Evolutionary conservation across 2,888 invertebrate genomes (phyloP), one percentile per base, ranked within the genome.

Genomic region (Drosophila putrida): DNA sequence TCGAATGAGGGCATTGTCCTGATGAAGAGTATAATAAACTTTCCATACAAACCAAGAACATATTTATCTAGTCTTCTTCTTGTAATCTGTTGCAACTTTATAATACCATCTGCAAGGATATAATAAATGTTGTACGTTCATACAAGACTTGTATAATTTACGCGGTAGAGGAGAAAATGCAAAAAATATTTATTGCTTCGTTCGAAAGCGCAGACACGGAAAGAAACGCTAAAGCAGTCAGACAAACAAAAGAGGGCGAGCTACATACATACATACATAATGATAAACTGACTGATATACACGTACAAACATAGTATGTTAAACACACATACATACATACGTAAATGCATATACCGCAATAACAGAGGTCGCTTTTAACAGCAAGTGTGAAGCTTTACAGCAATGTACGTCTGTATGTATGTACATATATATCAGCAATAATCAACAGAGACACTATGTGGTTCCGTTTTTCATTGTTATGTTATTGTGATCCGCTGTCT

Each of bases 101-200:
- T 33, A 35, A 49, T 49, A 49, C 51, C 38, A 36, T 51, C 27
- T 28, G 27, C 36, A 51, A 51, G 36, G 58, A 33, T 49, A 49
- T 35, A 51, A 51, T 44, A 54, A 54, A 54, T 58, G 50, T 36
- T 58, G 50, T 36, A 36, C 38, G 60, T 62, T 73, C 61, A 73
- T 53, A 62, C 50, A 61, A 46, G 55, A 43, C 49, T 62, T 49
- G 59, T 59, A 50, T 59, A 59, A 59, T 59, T 59, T 50, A 59
- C 31, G 59, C 13, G 15, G 43, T 28, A 44, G 31, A 58, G 47
- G 33, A 59, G 54, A 72, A 72, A 43, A 50, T 28, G 61, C 39
- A 58, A 54, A 72, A 62, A 68, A 59, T 62, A 73, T 73, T 74
- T 73, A 74, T 73, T 62, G 59, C 74, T 73, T 55, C 54, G 54